phyloP scores from a whole-genome alignment of 2,113 vertebrate species.

The Lampris incognitus region DNA sequence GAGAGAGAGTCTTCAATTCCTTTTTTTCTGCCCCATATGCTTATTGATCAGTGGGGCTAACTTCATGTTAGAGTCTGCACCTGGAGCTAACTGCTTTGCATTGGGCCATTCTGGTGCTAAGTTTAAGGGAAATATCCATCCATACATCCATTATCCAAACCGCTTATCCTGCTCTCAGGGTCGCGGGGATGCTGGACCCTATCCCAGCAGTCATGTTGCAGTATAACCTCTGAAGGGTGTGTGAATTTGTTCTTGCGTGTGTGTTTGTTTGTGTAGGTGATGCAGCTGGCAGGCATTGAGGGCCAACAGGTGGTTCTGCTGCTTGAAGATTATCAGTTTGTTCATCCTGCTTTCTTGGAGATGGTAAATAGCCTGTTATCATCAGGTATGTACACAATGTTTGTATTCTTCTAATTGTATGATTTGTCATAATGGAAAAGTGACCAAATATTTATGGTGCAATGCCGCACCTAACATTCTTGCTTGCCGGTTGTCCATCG shows the following conservation, averaged over 20 bases:
- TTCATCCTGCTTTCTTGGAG: slow-evolving; percentile 91
- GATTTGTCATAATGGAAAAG: background rate
- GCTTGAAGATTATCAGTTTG: slow-evolving; percentile 95
- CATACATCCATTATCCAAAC: no score
- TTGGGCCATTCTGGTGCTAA: background rate
- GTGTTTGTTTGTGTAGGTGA: slow-evolving; percentile 81
- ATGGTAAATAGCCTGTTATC: slow-evolving; percentile 98
- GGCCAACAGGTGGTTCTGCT: slow-evolving; percentile 92
- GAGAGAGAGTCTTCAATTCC: slow-evolving; percentile 4
- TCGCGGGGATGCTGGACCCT: no score
- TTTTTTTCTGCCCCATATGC: background rate
- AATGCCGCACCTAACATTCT: no score
- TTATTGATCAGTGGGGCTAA: background rate
- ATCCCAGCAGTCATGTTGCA: background rate
- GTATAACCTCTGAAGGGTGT: background rate
- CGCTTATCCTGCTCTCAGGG: no score
- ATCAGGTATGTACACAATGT: slow-evolving; percentile 83
- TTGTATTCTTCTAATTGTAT: background rate
- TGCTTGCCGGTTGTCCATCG: no score
- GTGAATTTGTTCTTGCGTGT: slow-evolving; percentile 15
- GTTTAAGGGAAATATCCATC: no score
- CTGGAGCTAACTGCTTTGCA: slow-evolving; percentile 12
- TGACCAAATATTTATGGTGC: no score
- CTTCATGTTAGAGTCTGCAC: background rate
- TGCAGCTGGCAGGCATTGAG: slow-evolving; percentile 92